Evolutionary conservation across 2,888 invertebrate genomes (phyloP).

Genomic region (Dryadula phaetusa): DNA sequence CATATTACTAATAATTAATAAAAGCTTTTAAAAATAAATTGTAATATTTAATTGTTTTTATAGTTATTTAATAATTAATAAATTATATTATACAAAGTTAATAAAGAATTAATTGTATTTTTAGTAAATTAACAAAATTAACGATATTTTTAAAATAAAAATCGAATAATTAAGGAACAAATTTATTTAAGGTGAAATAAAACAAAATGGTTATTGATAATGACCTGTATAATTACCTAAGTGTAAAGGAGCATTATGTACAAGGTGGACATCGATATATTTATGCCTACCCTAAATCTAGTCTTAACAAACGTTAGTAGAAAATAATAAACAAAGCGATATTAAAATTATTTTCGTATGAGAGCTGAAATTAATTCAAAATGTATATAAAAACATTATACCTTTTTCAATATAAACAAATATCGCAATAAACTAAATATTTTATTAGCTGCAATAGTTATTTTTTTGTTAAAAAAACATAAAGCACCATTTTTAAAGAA

Average conservation of each 20-base stretch:
- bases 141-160: neutral
- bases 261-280: constrained; percentile 78
- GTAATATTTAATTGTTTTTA: too few species aligned
- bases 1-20: too few species aligned
- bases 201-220: constrained; percentile 62
- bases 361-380: constrained; percentile 8
- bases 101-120: neutral
- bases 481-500: neutral
- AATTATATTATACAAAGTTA: too few species aligned
- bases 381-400: neutral
- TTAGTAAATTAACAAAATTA: neutral
- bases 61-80: too few species aligned
- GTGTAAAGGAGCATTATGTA: constrained; percentile 84
- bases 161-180: neutral
- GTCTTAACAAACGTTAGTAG: constrained; percentile 47
- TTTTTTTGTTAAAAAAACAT: neutral
- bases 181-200: constrained; percentile 54
- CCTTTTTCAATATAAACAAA: too few species aligned
- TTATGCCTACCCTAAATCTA: constrained; percentile 68
- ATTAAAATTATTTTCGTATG: constrained; percentile 6
- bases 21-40: too few species aligned
- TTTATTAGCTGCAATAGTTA: too few species aligned
- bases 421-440: neutral
- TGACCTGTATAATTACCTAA: constrained; percentile 82
- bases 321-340: constrained; percentile 29